Percentiles rank a stretch among this genome's conserved stretches.
Evolutionary conservation across 2,113 vertebrate species (phyloP).

Genomic region (Lophotis ruficrista): DNA sequence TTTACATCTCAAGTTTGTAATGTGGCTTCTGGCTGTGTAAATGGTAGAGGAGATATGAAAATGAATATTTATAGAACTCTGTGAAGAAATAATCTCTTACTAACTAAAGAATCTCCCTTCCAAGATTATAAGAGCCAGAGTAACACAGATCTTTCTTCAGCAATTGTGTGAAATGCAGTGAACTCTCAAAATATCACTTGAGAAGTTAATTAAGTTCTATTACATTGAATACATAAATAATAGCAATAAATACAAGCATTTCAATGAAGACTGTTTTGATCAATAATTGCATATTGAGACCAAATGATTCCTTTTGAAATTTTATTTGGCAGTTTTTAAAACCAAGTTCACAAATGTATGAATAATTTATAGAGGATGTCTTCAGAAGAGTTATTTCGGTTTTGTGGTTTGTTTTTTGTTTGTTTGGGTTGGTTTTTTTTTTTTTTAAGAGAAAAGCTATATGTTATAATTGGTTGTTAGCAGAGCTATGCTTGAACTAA

Average conservation of each 20-base stretch:
- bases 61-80: neutral
- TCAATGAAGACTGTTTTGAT: neutral
- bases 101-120: neutral
- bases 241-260: neutral
- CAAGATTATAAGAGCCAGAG: neutral
- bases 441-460: neutral
- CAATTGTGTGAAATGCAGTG: neutral
- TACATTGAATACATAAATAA: neutral
- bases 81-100: neutral
- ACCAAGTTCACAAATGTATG: neutral
- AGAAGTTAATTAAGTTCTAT: neutral
- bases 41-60: neutral
- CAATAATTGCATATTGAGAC: neutral
- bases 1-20: neutral
- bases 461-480: neutral
- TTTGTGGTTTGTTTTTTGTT: neutral
- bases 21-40: neutral
- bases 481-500: neutral
- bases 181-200: neutral
- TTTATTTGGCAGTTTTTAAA: slow-evolving; percentile 7
- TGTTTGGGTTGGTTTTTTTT: neutral
- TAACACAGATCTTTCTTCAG: neutral
- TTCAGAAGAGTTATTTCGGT: neutral
- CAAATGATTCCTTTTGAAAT: neutral
- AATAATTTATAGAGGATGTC: neutral